phyloP scores from a whole-genome alignment of 2,888 invertebrate genomes.

The Pimpla rufipes region DNA sequence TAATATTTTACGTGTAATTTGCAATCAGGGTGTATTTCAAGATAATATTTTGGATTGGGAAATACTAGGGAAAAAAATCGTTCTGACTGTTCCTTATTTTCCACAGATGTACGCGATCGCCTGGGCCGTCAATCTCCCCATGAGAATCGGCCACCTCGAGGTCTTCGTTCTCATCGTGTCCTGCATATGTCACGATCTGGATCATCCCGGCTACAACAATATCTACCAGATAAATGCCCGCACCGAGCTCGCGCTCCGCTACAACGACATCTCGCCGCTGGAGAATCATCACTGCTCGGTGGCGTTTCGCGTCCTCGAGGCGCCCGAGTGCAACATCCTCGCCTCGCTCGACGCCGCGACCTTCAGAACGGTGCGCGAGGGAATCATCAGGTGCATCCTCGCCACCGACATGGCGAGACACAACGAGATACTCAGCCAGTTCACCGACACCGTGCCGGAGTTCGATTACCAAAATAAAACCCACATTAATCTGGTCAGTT shows the following conservation, averaged over 20 bases:
- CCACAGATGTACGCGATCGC: slow-evolving; percentile 93
- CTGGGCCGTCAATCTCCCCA: slow-evolving; percentile 90
- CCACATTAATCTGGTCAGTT: slow-evolving; percentile 90
- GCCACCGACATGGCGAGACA: slow-evolving; percentile 93
- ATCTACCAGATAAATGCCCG: slow-evolving; percentile 94
- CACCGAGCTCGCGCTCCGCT: slow-evolving; percentile 93
- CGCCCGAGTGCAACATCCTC: slow-evolving; percentile 93
- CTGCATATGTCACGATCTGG: slow-evolving; percentile 93
- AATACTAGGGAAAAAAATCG: too few species aligned
- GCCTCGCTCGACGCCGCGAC: slow-evolving; percentile 88
- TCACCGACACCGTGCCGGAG: slow-evolving; percentile 88
- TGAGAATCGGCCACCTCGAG: slow-evolving; percentile 91
- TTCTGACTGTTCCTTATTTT: background rate
- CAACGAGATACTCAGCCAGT: slow-evolving; percentile 91
- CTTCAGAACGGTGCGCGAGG: slow-evolving; percentile 90
- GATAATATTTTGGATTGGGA: too few species aligned
- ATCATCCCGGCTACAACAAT: slow-evolving; percentile 92
- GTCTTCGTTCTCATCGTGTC: slow-evolving; percentile 92
- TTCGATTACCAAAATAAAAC: slow-evolving; percentile 90
- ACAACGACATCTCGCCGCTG: slow-evolving; percentile 94
- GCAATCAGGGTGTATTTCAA: too few species aligned
- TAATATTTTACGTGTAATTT: too few species aligned
- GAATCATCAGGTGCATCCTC: slow-evolving; percentile 92
- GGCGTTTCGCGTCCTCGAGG: slow-evolving; percentile 92
- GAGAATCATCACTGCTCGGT: slow-evolving; percentile 96